Percentiles rank a stretch among this genome's conserved stretches.
Conservation (phyloP, 1,140 invertebrate genomes). For the Protaetia brevitarsis region DNA sequence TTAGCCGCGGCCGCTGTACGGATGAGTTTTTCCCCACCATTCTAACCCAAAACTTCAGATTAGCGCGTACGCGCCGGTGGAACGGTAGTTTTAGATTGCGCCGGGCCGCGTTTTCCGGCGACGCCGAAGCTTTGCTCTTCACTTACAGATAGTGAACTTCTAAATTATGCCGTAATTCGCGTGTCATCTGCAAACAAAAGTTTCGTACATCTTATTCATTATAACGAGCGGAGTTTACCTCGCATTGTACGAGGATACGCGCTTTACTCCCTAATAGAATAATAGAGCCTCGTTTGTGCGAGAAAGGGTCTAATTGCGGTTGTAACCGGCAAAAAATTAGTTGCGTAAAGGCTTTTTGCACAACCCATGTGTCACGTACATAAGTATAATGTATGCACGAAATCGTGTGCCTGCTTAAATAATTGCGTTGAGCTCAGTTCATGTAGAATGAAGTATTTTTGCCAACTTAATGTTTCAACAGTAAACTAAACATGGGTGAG, state of each 20-base stretch:
- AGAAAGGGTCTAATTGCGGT: background rate
- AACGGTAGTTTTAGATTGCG: background rate
- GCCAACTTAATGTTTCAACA: too few species aligned
- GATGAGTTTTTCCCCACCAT: background rate
- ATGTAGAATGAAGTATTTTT: too few species aligned
- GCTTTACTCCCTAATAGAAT: conserved; percentile 15
- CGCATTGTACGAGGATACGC: conserved; percentile 3
- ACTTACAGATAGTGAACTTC: conserved; percentile 16
- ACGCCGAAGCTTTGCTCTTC: conserved; percentile 7
- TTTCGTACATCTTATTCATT: conserved; percentile 17
- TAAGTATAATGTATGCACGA: too few species aligned
- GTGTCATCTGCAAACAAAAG: conserved; percentile 14
- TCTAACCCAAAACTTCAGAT: conserved; percentile 16
- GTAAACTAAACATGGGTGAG: too few species aligned
- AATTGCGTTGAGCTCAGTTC: too few species aligned
- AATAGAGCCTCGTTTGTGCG: background rate
- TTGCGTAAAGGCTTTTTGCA: background rate
- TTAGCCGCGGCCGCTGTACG: background rate
- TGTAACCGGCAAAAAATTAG: background rate
- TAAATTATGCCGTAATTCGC: conserved; percentile 10
- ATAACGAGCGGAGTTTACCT: conserved; percentile 14
- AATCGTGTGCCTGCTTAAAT: too few species aligned
- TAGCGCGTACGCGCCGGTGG: background rate
- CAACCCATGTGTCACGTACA: too few species aligned
- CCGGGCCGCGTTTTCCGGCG: too few species aligned